Evolutionary conservation across 2,797 vertebrate genomes (phyloP), one percentile per base, ranked within the genome.

Genomic region (Zenarchopterus dispar): DNA sequence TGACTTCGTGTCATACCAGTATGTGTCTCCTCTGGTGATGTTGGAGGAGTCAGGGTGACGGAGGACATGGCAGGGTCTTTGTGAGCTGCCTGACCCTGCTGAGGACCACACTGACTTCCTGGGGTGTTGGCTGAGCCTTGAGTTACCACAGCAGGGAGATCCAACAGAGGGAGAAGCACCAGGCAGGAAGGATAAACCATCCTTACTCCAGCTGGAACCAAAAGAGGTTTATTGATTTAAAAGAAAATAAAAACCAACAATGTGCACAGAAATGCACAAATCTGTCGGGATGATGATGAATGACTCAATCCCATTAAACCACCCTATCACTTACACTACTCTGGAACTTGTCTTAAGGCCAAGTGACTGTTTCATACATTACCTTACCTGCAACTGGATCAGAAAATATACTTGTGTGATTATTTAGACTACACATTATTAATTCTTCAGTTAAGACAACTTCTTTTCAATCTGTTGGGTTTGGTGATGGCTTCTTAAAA

Each of bases 111-210:
- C 90, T 95, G 93, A 88, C 93, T 91, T 89, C 93, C 89, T 81
- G 95, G 94, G 90, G 93, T 93, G 86, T 95, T 96, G 73, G 93
- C 91, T 41, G 94, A 91, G 67, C 95, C 95, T 82, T 92, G 92
- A 28, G 95, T 86, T 64, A 89, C 94, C 75, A 94, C 89, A 53
- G 90, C 72, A 44, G 96, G 95, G 85, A 98, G 89, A 88, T 98
- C 96, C 76, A 94, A 95, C 86, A 97, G 93, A 78, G 96, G 95
- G 58, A 97, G 95, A 66, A 97, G 90, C 78, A 98, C 95, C 84
- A 98, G 94, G 87, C 96, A 96, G 17, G 96, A 95, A 50, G 96
- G 96, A 73, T 98, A 98, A 23, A 98, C 95, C 96, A 98, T 98
- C 86, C 96, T 90, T 19, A 98, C 96, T 9, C 96, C 96, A 70